Evolutionary conservation across 2,113 vertebrate species (phyloP).

Genomic region (Leiothrix lutea): DNA sequence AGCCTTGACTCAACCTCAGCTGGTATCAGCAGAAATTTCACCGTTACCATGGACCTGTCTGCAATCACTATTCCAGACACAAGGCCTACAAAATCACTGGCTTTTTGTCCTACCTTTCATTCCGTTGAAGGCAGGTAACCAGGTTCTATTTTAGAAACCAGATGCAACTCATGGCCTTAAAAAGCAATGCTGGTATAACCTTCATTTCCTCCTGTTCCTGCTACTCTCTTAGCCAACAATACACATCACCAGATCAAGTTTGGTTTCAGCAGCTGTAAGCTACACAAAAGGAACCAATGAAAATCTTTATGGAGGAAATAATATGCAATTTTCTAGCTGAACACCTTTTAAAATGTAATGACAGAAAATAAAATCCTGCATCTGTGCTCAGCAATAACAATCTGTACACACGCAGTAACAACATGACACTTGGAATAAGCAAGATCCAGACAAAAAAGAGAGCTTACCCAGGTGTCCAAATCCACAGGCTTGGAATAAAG

Average conservation of each 20-base stretch:
- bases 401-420: slow-evolving; percentile 72
- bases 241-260: slow-evolving; percentile 30
- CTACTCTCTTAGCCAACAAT: not conserved
- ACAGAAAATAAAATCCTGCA: slow-evolving; percentile 73
- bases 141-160: not conserved
- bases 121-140: not conserved
- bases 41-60: not conserved
- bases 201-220: slow-evolving; percentile 36
- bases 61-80: not conserved
- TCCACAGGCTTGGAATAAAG: slow-evolving; percentile 78
- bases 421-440: slow-evolving; percentile 85
- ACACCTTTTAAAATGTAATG: slow-evolving; percentile 89
- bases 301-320: slow-evolving; percentile 79
- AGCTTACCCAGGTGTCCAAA: slow-evolving; percentile 84
- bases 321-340: slow-evolving; percentile 93
- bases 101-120: not conserved
- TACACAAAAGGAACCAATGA: slow-evolving; percentile 60
- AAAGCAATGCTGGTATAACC: slow-evolving; percentile 39
- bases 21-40: not conserved
- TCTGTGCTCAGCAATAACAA: slow-evolving; percentile 62
- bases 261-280: slow-evolving; percentile 63
- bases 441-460: slow-evolving; percentile 61
- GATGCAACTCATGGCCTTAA: not conserved
- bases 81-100: not conserved
- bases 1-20: not conserved